phyloP scores from a whole-genome alignment of 1,140 invertebrate species.

The Chironomus tepperi region DNA sequence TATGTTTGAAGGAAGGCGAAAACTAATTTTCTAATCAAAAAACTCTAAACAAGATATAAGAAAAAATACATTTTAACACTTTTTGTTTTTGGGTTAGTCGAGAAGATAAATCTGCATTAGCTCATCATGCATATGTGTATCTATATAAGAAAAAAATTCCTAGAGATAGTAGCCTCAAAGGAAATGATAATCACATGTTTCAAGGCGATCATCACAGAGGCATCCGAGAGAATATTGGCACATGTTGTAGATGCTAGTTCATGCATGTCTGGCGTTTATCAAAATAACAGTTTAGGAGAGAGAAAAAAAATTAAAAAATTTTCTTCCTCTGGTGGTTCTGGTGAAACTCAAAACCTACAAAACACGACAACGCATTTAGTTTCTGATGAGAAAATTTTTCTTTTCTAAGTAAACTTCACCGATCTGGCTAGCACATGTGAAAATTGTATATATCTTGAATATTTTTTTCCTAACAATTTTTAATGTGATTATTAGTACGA shows the following conservation, averaged over 20 bases:
- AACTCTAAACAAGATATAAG: no score
- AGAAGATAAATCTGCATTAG: no score
- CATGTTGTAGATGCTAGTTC: slow-evolving; percentile 11
- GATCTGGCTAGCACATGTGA: slow-evolving; percentile 20
- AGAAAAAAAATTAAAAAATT: neutral
- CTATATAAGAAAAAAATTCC: no score
- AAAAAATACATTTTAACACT: no score
- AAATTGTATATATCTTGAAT: neutral
- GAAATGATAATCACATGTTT: slow-evolving; percentile 22
- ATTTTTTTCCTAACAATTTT: neutral
- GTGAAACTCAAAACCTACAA: neutral
- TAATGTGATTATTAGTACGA: neutral
- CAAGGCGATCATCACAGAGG: neutral
- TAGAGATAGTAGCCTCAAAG: neutral
- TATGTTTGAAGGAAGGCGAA: no score
- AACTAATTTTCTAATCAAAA: no score
- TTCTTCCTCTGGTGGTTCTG: neutral
- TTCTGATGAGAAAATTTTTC: slow-evolving; percentile 19
- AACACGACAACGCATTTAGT: neutral
- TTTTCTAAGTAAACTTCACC: neutral
- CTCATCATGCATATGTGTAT: no score
- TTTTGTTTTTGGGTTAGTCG: no score
- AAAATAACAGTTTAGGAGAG: neutral
- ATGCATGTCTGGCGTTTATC: slow-evolving; percentile 21
- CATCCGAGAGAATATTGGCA: slow-evolving; percentile 5